phyloP scores from a whole-genome alignment of 2,797 vertebrate genomes.

The Caiman crocodilus region DNA sequence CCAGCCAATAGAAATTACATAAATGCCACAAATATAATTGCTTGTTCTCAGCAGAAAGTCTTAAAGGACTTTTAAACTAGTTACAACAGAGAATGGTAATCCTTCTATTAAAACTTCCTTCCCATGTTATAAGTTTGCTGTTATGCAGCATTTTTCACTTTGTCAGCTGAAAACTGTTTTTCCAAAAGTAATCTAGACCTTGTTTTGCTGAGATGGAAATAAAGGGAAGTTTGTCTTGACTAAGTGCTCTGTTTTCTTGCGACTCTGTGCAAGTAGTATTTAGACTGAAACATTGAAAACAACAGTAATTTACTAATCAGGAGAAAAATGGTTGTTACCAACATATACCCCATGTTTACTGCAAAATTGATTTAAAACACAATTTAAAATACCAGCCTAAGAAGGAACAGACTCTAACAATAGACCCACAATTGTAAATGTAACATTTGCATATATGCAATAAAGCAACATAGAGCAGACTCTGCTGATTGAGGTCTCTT shows the following conservation, averaged over 20 bases:
- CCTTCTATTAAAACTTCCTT: conserved; percentile 74
- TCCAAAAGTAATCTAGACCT: conserved; percentile 67
- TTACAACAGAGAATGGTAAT: conserved; percentile 71
- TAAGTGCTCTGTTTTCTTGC: conserved; percentile 63
- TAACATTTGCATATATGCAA: conserved; percentile 57
- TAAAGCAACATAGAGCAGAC: conserved; percentile 29
- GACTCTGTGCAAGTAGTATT: conserved; percentile 53
- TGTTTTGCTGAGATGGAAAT: conserved; percentile 68
- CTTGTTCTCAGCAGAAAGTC: conserved; percentile 51
- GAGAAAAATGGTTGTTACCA: conserved; percentile 62
- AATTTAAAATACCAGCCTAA: conserved; percentile 53
- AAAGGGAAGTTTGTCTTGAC: conserved; percentile 68
- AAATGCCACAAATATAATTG: conserved; percentile 65
- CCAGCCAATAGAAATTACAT: conserved; percentile 71
- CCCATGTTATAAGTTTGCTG: conserved; percentile 48
- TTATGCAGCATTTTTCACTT: conserved; percentile 71
- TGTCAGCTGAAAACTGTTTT: conserved; percentile 75
- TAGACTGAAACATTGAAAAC: conserved; percentile 64
- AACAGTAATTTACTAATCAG: conserved; percentile 74
- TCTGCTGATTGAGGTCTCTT: conserved; percentile 26
- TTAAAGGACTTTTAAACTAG: conserved; percentile 68
- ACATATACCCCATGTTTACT: conserved; percentile 50
- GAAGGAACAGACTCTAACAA: conserved; percentile 24
- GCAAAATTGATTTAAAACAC: conserved; percentile 55
- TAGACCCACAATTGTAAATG: conserved; percentile 53